phyloP scores from a whole-genome alignment of 2,888 invertebrate genomes.

The Eupithecia abbreviata region DNA sequence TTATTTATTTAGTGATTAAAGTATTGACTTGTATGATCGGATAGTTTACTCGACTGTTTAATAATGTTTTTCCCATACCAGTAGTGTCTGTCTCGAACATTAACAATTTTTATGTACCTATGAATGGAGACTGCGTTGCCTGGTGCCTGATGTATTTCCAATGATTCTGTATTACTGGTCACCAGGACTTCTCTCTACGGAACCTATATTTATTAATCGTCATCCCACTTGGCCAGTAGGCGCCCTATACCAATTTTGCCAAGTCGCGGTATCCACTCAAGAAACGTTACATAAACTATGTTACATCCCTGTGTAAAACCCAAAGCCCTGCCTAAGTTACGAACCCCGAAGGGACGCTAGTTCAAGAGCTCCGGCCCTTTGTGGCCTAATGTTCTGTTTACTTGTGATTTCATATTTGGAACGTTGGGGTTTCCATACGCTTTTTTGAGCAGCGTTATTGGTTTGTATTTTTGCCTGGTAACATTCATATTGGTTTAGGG shows the following conservation, averaged over 20 bases:
- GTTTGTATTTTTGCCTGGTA: constrained; percentile 8
- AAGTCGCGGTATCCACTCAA: background rate
- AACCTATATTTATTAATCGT: background rate
- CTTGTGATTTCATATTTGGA: constrained; percentile 33
- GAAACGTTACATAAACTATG: background rate
- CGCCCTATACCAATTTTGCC: background rate
- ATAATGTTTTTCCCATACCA: too few species aligned
- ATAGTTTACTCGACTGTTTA: too few species aligned
- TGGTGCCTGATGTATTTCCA: too few species aligned
- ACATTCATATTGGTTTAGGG: constrained; percentile 13
- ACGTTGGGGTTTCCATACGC: constrained; percentile 15
- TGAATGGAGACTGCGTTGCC: too few species aligned
- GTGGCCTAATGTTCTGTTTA: constrained; percentile 33
- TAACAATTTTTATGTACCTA: too few species aligned
- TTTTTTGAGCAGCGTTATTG: constrained; percentile 16
- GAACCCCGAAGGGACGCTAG: constrained; percentile 20
- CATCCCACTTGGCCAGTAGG: background rate
- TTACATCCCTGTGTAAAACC: constrained; percentile 17
- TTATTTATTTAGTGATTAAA: too few species aligned
- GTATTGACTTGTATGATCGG: too few species aligned
- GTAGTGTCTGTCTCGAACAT: too few species aligned
- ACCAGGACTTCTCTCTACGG: too few species aligned
- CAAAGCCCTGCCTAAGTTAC: constrained; percentile 17
- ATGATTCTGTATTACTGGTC: too few species aligned
- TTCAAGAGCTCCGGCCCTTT: constrained; percentile 31